These are phyloP conservation scores for Ophion costatus DNA, from an alignment of 2,888 invertebrate genomes.

Conservation along the genomic window DNA sequence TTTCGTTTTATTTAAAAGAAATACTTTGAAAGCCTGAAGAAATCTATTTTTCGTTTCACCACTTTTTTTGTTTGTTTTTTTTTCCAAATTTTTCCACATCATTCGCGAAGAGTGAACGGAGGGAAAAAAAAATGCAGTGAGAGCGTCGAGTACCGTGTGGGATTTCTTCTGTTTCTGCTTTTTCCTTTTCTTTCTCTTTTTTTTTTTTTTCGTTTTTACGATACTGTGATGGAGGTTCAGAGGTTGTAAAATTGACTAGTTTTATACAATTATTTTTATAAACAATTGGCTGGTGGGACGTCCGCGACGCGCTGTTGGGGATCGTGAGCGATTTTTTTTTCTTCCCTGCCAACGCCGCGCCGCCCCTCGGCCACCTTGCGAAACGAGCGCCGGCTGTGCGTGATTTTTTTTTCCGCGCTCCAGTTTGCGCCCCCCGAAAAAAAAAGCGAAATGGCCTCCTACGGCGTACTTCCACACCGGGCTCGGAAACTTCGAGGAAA, in stretches of 20 bases:
- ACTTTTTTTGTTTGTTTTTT: no score
- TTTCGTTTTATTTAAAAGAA: constrained; percentile 34
- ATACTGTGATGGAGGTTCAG: constrained; percentile 82
- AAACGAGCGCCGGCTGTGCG: no score
- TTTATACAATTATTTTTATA: constrained; percentile 84
- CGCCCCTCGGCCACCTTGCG: no score
- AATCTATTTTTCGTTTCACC: constrained; percentile 25
- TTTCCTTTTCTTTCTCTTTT: constrained; percentile 63
- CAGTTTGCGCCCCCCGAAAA: no score
- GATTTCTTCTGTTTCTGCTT: constrained; percentile 1
- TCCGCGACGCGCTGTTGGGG: constrained; percentile 55
- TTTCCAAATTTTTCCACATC: not conserved
- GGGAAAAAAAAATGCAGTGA: not conserved
- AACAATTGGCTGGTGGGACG: constrained; percentile 81
- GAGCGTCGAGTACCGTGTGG: not conserved
- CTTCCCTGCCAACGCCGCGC: not conserved
- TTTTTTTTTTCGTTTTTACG: constrained; percentile 74
- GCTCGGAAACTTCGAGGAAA: not conserved
- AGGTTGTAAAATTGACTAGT: constrained; percentile 83
- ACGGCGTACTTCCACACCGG: no score
- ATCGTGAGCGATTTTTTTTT: constrained; percentile 54
- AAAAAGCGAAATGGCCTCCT: no score
- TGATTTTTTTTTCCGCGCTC: no score
- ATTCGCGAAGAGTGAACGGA: not conserved
- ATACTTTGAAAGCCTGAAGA: not conserved